Percentiles rank a stretch among this genome's conserved stretches.
Evolutionary conservation across 1,140 invertebrate genomes (phyloP).

Genomic region (Adoxophyes honmai): DNA sequence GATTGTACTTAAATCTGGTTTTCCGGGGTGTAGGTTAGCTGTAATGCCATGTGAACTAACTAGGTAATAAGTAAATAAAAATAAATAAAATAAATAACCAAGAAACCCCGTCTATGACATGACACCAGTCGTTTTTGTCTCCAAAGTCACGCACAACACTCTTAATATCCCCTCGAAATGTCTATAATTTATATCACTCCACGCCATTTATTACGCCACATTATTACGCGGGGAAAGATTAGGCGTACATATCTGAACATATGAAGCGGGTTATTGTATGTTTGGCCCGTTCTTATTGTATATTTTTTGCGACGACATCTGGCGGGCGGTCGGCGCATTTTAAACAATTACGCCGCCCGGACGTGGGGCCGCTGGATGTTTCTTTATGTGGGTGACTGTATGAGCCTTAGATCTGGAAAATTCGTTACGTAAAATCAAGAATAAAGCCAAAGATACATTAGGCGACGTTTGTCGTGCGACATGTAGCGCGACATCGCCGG

Average conservation of each 20-base stretch:
- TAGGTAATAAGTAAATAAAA: no score
- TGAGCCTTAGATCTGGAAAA: no score
- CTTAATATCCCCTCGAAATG: not conserved
- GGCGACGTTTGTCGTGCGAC: no score
- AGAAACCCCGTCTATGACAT: no score
- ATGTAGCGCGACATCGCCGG: no score
- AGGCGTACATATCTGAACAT: conserved; percentile 16
- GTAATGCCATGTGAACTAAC: no score
- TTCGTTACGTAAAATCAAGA: no score
- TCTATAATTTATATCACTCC: conserved; percentile 7
- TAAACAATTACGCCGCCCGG: conserved; percentile 24
- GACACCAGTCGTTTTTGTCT: no score
- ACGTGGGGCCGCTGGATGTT: not conserved
- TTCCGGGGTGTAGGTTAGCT: no score
- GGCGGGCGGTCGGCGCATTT: conserved; percentile 26
- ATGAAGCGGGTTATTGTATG: conserved; percentile 16
- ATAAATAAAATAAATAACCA: no score
- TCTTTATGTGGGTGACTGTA: not conserved
- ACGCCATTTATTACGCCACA: not conserved
- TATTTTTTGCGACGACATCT: conserved; percentile 30
- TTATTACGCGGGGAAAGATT: not conserved
- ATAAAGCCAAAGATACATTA: no score
- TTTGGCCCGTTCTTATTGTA: conserved; percentile 25
- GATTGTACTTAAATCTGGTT: no score
- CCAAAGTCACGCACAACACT: not conserved